Percentiles rank a stretch among this genome's conserved stretches.
Evolutionary conservation across 2,113 vertebrate genomes (phyloP).

Genomic region (Axis porcinus): DNA sequence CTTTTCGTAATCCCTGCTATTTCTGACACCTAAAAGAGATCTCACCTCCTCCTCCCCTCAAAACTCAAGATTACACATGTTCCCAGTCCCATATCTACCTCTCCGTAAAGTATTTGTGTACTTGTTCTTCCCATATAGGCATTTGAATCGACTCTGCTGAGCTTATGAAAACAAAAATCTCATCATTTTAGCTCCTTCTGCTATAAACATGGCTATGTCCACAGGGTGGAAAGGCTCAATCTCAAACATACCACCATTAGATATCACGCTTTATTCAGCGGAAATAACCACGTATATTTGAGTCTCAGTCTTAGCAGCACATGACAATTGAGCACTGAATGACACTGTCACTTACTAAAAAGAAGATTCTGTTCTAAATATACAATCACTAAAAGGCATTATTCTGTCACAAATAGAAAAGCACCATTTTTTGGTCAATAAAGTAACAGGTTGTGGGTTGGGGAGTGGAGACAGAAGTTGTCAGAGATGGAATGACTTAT

Average conservation of each 20-base stretch:
- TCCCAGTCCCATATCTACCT: not conserved
- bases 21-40: not conserved
- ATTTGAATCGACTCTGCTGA: not conserved
- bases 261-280: not conserved
- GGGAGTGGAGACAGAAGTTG: not conserved
- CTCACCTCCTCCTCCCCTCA: not conserved
- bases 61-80: not conserved
- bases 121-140: not conserved
- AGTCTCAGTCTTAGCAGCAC: not conserved
- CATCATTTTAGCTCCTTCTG: not conserved
- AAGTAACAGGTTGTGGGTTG: not conserved
- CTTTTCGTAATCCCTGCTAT: not conserved
- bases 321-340: not conserved
- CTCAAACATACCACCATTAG: not conserved
- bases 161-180: conserved; percentile 13
- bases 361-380: not conserved
- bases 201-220: not conserved
- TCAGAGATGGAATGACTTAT: not conserved
- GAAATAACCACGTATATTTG: not conserved
- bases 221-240: not conserved
- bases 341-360: not conserved
- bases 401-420: not conserved
- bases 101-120: not conserved
- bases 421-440: not conserved
- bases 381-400: not conserved